Conservation (phyloP, 92 coral and sea anemone genomes). For the Zoanthus sociatus region DNA sequence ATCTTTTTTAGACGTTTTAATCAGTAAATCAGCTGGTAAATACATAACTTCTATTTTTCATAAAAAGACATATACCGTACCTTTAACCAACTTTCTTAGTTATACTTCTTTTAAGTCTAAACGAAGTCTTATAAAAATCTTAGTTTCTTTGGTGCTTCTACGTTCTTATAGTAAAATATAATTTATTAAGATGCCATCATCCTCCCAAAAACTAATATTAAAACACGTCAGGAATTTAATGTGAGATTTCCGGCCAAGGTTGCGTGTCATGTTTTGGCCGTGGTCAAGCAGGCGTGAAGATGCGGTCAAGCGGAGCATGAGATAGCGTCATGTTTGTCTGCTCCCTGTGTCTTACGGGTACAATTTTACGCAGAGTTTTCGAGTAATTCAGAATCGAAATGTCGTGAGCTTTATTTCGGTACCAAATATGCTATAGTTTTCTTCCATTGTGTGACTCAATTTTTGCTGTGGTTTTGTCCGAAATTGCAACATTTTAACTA, state of each 20-base stretch:
- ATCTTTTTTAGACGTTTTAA: too few species aligned
- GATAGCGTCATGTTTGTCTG: constrained; percentile 8
- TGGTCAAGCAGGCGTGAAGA: constrained; percentile 20
- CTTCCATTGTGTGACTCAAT: constrained; percentile 12
- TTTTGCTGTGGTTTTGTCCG: neutral
- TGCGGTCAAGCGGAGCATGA: constrained; percentile 15
- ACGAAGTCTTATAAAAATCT: too few species aligned
- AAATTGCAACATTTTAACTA: too few species aligned
- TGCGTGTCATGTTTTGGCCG: constrained; percentile 11
- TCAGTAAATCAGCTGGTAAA: too few species aligned
- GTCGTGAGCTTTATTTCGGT: constrained; percentile 4
- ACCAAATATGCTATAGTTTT: constrained; percentile 20
- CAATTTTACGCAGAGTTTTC: constrained; percentile 2
- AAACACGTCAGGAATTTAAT: constrained; percentile 7
- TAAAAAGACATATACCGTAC: too few species aligned
- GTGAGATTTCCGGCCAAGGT: constrained; percentile 17
- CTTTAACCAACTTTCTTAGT: too few species aligned
- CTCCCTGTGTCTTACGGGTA: constrained; percentile 7
- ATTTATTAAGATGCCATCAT: too few species aligned
- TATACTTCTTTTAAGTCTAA: too few species aligned
- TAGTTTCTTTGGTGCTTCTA: too few species aligned
- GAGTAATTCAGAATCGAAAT: constrained; percentile 11
- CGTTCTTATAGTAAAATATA: too few species aligned
- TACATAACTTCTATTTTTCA: too few species aligned
- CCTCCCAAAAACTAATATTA: too few species aligned